These are phyloP conservation scores for Syngnathus rostellatus DNA, from an alignment of 2,797 vertebrate genomes.

Conservation along the genomic window DNA sequence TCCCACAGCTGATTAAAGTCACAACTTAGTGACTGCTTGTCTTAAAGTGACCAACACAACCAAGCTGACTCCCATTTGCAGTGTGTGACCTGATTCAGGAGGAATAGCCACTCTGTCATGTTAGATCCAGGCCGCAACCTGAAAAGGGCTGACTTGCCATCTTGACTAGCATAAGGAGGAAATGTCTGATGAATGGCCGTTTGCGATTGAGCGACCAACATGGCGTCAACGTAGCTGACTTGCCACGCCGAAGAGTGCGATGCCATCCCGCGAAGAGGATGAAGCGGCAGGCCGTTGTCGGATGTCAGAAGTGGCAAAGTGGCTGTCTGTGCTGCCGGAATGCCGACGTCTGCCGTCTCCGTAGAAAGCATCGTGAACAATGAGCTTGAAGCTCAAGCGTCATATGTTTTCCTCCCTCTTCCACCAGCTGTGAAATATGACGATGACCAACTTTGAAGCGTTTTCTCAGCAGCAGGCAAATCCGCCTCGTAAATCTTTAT, in stretches of 20 bases:
- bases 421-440: conserved; percentile 35
- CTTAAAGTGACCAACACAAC: neutral
- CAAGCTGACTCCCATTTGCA: neutral
- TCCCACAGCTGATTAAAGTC: neutral
- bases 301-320: neutral
- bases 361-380: conserved; percentile 6
- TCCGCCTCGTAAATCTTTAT: conserved; percentile 14
- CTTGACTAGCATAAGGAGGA: neutral
- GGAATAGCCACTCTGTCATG: neutral
- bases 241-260: neutral
- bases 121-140: neutral
- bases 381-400: conserved; percentile 12
- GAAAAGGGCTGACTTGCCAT: neutral
- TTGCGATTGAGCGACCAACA: neutral
- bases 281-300: neutral
- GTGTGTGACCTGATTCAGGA: neutral
- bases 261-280: neutral
- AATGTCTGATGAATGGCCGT: neutral
- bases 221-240: too few species aligned
- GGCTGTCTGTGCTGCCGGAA: neutral
- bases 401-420: conserved; percentile 23
- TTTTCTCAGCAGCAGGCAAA: conserved; percentile 43
- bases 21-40: neutral
- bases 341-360: neutral
- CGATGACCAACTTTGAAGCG: conserved; percentile 33